Percentiles rank a stretch among this genome's conserved stretches.
These are phyloP conservation scores for Steatornis caripensis DNA, from an alignment of 2,113 vertebrate species.

Conservation along the genomic window DNA sequence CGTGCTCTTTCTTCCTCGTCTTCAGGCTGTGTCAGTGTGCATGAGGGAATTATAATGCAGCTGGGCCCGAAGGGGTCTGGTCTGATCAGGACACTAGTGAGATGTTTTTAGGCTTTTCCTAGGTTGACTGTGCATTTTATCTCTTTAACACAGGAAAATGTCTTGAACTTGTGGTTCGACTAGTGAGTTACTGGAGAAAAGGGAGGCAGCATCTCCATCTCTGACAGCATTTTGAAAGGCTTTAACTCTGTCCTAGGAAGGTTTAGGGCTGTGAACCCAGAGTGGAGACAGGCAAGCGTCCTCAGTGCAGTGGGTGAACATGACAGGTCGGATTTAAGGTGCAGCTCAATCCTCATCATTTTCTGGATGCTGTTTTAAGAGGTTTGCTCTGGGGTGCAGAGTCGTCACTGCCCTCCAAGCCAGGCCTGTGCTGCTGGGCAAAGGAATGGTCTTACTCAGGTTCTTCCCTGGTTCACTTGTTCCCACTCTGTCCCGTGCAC, in stretches of 20 bases:
- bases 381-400: fast-evolving
- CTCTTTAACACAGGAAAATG: background rate
- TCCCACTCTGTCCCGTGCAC: fast-evolving
- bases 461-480: fast-evolving
- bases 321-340: background rate
- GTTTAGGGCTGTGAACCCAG: background rate
- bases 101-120: background rate
- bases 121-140: background rate
- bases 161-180: background rate
- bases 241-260: background rate
- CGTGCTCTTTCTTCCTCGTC: background rate
- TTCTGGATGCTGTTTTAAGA: background rate
- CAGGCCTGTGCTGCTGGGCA: background rate
- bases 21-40: background rate
- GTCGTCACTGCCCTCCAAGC: fast-evolving
- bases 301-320: background rate
- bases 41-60: background rate
- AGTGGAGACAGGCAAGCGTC: background rate
- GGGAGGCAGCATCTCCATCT: background rate
- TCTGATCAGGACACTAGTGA: background rate
- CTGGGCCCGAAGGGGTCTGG: background rate
- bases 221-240: background rate
- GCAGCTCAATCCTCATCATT: background rate
- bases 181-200: background rate
- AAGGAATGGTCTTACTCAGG: fast-evolving